These are phyloP conservation scores for Sternarchorhynchus goeldii DNA, from an alignment of 2,797 vertebrate genomes.

Conservation along the genomic window DNA sequence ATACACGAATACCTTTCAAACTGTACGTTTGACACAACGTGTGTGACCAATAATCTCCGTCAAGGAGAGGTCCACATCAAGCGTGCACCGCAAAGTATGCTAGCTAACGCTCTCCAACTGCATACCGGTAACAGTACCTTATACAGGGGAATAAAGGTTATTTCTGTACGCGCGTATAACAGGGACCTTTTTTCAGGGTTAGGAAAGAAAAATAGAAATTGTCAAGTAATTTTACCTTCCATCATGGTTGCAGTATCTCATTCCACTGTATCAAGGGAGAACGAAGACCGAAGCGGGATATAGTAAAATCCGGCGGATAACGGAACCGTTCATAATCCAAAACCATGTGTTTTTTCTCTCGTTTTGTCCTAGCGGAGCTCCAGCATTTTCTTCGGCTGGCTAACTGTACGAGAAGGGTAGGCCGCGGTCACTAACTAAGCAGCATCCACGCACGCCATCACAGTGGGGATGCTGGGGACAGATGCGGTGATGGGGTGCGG, in stretches of 20 bases:
- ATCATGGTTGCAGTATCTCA: constrained; percentile 83
- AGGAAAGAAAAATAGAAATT: too few species aligned
- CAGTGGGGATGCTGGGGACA: too few species aligned
- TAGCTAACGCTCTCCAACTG: not conserved
- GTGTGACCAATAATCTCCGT: constrained; percentile 35
- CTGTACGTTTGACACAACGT: constrained; percentile 11
- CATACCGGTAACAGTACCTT: too few species aligned
- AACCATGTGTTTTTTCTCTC: constrained; percentile 2
- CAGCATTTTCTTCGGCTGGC: constrained; percentile 26
- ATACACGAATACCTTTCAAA: not conserved
- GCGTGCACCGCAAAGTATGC: not conserved
- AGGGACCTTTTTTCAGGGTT: too few species aligned
- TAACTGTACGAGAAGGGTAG: constrained; percentile 57
- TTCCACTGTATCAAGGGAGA: constrained; percentile 69
- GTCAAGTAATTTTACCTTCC: constrained; percentile 72
- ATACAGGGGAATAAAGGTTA: too few species aligned
- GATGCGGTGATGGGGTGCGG: too few species aligned
- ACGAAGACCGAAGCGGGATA: constrained; percentile 45
- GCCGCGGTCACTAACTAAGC: constrained; percentile 64
- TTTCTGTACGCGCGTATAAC: too few species aligned
- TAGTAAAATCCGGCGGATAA: constrained; percentile 52
- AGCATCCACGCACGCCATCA: constrained; percentile 72
- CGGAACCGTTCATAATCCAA: constrained; percentile 46
- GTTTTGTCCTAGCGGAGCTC: constrained; percentile 9
- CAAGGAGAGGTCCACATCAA: constrained; percentile 35